Evolutionary conservation across 2,113 vertebrate species (phyloP).

Genomic region (Tursiops truncatus): DNA sequence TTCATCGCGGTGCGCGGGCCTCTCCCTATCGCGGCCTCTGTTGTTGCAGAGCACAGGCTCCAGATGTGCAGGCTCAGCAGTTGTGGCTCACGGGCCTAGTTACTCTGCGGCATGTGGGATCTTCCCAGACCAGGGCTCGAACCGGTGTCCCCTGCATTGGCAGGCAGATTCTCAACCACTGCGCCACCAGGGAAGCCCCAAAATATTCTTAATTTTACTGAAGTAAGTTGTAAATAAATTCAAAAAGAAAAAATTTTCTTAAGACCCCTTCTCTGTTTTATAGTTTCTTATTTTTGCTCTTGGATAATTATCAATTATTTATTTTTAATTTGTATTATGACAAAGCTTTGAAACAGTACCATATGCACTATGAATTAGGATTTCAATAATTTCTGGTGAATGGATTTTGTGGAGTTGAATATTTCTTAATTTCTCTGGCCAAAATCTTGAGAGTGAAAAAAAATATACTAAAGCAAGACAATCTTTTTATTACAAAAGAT

Average conservation of each 20-base stretch:
- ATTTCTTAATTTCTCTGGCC: constrained; percentile 16
- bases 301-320: not conserved
- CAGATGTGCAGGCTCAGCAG: too few relatives aligned
- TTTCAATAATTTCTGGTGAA: constrained; percentile 11
- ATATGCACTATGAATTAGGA: not conserved
- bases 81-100: too few relatives aligned
- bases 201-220: not conserved
- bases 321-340: not conserved
- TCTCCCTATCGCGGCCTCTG: too few relatives aligned
- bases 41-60: too few relatives aligned
- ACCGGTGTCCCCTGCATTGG: too few relatives aligned
- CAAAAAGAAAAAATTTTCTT: constrained; percentile 13
- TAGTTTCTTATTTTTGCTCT: not conserved
- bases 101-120: too few relatives aligned
- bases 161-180: too few relatives aligned
- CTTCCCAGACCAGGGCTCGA: too few relatives aligned
- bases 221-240: constrained; percentile 17
- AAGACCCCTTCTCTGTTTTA: not conserved
- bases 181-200: not conserved
- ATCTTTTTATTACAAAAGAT: not conserved
- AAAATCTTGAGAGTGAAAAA: constrained; percentile 28
- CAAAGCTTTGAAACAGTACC: not conserved
- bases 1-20: too few relatives aligned
- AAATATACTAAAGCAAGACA: not conserved
- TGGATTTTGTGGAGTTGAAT: constrained; percentile 24